Conservation (phyloP, 1,140 invertebrate genomes). For the Drosophila orena region DNA sequence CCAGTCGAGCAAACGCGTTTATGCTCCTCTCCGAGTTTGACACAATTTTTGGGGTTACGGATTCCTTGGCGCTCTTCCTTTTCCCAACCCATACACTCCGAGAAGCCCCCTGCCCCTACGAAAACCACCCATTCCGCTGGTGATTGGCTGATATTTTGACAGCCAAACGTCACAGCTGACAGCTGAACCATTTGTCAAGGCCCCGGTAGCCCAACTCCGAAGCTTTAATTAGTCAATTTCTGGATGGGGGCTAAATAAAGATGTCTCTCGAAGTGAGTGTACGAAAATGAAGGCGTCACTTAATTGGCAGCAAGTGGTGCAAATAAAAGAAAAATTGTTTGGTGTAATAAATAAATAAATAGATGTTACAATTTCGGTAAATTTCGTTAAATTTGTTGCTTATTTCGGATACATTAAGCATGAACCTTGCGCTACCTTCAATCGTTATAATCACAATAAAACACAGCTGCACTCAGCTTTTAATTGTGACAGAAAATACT, state of each 20-base stretch:
- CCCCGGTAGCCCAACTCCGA: constrained; percentile 13
- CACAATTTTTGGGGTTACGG: constrained; percentile 10
- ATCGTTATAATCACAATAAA: neutral
- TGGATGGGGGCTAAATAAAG: constrained; percentile 9
- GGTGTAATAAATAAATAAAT: neutral
- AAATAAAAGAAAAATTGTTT: neutral
- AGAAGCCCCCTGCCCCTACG: neutral
- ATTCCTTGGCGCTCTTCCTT: constrained; percentile 6
- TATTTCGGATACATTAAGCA: no score
- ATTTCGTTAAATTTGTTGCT: no score
- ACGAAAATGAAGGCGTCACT: constrained; percentile 3
- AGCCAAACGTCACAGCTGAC: constrained; percentile 76
- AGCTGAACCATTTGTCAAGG: constrained; percentile 71
- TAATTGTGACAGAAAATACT: constrained; percentile 21
- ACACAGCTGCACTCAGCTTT: neutral
- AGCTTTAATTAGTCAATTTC: constrained; percentile 47
- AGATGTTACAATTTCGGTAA: no score
- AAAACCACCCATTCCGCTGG: constrained; percentile 6
- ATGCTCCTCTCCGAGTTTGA: neutral
- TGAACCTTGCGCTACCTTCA: no score
- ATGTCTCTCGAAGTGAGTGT: constrained; percentile 12
- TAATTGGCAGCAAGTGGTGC: constrained; percentile 5
- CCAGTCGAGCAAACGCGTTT: constrained; percentile 18
- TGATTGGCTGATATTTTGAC: constrained; percentile 74
- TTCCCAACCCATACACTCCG: neutral